A percentile compares a stretch with the other conserved stretches of the same genome.
phyloP scores from a whole-genome alignment of 2,888 invertebrate genomes.

The Asteroscopus sphinx region DNA sequence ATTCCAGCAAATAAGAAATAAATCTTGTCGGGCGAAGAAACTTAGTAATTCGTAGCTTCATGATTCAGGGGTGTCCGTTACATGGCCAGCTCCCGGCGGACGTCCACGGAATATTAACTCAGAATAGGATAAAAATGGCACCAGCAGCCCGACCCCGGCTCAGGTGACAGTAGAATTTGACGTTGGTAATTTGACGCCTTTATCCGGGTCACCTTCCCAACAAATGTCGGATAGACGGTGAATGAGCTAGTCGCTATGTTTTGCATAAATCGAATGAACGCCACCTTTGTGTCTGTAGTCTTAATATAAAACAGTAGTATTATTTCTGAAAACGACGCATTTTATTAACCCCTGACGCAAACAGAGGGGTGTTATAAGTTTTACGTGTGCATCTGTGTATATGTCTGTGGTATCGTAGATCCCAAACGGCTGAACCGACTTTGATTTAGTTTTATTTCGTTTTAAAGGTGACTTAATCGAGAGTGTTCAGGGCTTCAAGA shows the following conservation, averaged over 20 bases:
- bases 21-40: conserved; percentile 57
- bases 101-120: conserved; percentile 85
- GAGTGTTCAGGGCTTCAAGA: no score
- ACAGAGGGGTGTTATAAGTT: no score
- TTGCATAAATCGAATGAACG: conserved; percentile 68
- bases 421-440: no score
- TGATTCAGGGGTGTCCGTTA: conserved; percentile 77
- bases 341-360: no score
- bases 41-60: conserved; percentile 75
- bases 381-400: no score
- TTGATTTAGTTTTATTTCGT: no score
- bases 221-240: conserved; percentile 74
- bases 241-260: conserved; percentile 71
- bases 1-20: conserved; percentile 57
- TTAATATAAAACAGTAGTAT: conserved; percentile 9
- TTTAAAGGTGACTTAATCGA: no score
- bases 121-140: conserved; percentile 85
- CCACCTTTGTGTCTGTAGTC: conserved; percentile 30
- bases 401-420: no score
- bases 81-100: conserved; percentile 77
- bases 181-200: conserved; percentile 85
- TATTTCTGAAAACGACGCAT: neutral
- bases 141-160: conserved; percentile 72
- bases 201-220: conserved; percentile 81
- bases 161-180: conserved; percentile 85